Conservation (phyloP, 37 sponge, comb jelly and placozoan species). For the Aplysina aerophoba region DNA sequence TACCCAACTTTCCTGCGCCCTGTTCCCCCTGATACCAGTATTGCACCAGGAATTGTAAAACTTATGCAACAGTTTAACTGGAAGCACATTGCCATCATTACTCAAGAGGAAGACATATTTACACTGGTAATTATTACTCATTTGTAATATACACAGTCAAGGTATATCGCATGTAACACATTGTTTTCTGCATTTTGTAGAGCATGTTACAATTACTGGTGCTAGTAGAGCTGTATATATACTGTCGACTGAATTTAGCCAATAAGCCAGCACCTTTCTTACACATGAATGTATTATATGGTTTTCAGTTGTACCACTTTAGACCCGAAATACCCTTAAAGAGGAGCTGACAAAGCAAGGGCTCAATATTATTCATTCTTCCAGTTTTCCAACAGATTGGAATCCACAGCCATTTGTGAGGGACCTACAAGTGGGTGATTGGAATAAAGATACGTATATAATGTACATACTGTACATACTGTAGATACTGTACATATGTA, state of each 20-base stretch:
- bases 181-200: not conserved
- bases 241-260: not conserved
- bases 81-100: slow-evolving; percentile 6
- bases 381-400: not conserved
- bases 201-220: too few species aligned
- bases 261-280: too few species aligned
- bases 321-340: not conserved
- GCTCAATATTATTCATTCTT: not conserved
- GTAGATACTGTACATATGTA: not conserved
- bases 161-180: not conserved
- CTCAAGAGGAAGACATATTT: slow-evolving; percentile 26
- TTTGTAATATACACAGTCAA: not conserved
- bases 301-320: not conserved
- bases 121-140: not conserved
- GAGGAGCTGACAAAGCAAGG: not conserved
- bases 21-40: slow-evolving; percentile 10
- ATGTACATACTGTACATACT: not conserved
- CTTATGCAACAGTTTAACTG: slow-evolving; percentile 15
- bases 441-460: not conserved
- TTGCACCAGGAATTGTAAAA: not conserved
- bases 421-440: not conserved
- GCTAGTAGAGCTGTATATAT: not conserved
- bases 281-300: too few species aligned
- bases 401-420: not conserved
- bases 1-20: slow-evolving; percentile 38